Evolutionary conservation across 2,888 invertebrate genomes (phyloP).

Genomic region (Drosophila paramelanica): DNA sequence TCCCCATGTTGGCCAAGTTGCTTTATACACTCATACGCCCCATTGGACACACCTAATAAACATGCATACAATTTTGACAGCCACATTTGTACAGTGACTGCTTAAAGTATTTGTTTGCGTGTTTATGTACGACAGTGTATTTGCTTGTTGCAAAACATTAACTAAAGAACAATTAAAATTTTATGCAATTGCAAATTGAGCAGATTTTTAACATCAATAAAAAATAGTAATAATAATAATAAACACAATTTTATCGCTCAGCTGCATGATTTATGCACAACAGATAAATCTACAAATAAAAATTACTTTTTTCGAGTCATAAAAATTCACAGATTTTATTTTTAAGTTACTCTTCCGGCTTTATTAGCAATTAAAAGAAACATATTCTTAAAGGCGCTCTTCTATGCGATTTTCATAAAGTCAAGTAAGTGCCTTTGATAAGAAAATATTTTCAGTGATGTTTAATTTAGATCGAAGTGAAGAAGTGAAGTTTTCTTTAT

Average conservation of each 20-base stretch:
- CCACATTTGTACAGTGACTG: slow-evolving; percentile 16
- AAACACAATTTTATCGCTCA: not conserved
- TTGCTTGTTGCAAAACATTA: not conserved
- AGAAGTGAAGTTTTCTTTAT: too few relatives aligned
- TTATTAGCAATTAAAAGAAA: too few relatives aligned
- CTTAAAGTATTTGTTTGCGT: slow-evolving; percentile 4
- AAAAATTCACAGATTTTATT: not conserved
- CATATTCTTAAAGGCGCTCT: too few relatives aligned
- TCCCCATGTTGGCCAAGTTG: too few relatives aligned
- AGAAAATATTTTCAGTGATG: too few relatives aligned
- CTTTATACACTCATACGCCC: slow-evolving; percentile 39
- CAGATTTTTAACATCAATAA: not conserved
- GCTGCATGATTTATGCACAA: not conserved
- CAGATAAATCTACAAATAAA: not conserved
- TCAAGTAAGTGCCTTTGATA: too few relatives aligned
- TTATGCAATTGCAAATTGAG: slow-evolving; percentile 6
- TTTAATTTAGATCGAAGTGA: too few relatives aligned
- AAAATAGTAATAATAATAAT: too few relatives aligned
- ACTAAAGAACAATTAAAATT: not conserved
- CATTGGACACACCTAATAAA: slow-evolving; percentile 50
- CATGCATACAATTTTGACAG: slow-evolving; percentile 23
- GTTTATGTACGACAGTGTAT: not conserved
- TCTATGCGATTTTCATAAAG: too few relatives aligned
- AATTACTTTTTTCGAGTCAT: not conserved
- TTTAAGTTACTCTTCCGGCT: too few relatives aligned